Evolutionary conservation across 2,113 vertebrate genomes (phyloP).

Genomic region (Bos taurus): ARS-UCD2.0 NC_037334.1:29640501-29641000

Average conservation of each 20-base stretch:
- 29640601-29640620: neutral
- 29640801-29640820: neutral
- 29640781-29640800: neutral
- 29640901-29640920: neutral
- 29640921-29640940: neutral
- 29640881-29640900: neutral
- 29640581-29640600: neutral
- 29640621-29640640: neutral
- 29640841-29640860: neutral
- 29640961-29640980: neutral
- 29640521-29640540: neutral
- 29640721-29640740: neutral
- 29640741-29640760: neutral
- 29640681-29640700: neutral
- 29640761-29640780: neutral
- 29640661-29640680: rapidly evolving
- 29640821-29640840: neutral
- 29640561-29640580: neutral
- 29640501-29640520: neutral
- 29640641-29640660: neutral
- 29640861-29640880: neutral
- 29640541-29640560: neutral
- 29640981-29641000: neutral
- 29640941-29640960: neutral
- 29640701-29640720: neutral